These are phyloP conservation scores for Diplolepis rosae DNA, from an alignment of 2,888 invertebrate genomes.

Conservation along the genomic window DNA sequence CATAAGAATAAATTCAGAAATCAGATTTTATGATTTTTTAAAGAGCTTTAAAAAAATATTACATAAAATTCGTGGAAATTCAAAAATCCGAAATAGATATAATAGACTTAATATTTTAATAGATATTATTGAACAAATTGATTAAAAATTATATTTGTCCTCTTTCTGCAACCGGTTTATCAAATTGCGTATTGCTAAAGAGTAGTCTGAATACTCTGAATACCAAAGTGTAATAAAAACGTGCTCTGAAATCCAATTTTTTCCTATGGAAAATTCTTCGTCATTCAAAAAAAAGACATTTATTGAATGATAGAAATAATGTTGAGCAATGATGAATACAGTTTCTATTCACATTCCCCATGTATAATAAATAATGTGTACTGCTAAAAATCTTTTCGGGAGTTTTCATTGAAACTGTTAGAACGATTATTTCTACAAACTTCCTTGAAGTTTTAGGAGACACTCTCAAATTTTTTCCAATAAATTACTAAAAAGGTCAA, in stretches of 20 bases:
- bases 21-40: background rate
- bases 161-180: background rate
- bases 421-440: no score
- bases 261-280: background rate
- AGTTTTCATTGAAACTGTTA: no score
- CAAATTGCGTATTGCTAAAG: background rate
- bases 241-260: background rate
- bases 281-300: background rate
- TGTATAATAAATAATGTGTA: no score
- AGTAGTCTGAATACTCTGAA: background rate
- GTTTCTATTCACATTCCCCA: no score
- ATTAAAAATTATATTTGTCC: background rate
- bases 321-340: no score
- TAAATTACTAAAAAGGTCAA: no score
- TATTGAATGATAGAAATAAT: background rate
- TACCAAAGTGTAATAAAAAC: background rate
- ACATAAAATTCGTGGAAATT: background rate
- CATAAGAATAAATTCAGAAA: background rate
- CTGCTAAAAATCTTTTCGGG: no score
- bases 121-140: background rate
- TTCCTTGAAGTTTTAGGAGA: no score
- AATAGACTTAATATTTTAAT: background rate
- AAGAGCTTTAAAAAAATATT: background rate
- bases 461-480: no score
- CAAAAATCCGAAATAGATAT: background rate